A percentile compares a stretch with the other conserved stretches of the same genome.
Evolutionary conservation across 2,888 invertebrate species (phyloP).

Genomic region (Callyntrura guangdongensis): DNA sequence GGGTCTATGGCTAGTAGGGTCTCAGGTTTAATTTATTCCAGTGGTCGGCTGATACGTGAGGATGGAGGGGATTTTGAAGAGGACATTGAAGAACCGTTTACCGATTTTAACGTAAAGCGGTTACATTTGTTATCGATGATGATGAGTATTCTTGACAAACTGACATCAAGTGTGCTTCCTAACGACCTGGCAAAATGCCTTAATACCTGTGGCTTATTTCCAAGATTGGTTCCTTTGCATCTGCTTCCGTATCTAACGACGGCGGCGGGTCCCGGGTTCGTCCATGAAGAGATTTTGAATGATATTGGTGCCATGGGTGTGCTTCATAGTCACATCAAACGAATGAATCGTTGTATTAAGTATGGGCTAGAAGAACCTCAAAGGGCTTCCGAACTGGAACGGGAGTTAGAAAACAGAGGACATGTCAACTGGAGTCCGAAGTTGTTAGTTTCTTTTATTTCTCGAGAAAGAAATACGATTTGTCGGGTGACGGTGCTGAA

Average conservation of each 20-base stretch:
- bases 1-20: not conserved
- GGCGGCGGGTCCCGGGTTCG: not conserved
- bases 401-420: constrained; percentile 22
- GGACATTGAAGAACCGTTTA: too few species aligned
- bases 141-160: not conserved
- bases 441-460: constrained; percentile 58
- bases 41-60: not conserved
- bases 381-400: constrained; percentile 52
- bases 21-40: not conserved
- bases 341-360: constrained; percentile 52
- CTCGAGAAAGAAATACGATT: constrained; percentile 57
- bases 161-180: constrained; percentile 19
- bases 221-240: constrained; percentile 45
- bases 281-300: not conserved
- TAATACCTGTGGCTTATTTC: constrained; percentile 56
- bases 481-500: constrained; percentile 81
- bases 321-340: constrained; percentile 59
- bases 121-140: not conserved
- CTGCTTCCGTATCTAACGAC: too few species aligned
- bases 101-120: not conserved
- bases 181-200: not conserved
- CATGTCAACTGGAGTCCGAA: constrained; percentile 77
- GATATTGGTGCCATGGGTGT: constrained; percentile 62
- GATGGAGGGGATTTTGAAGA: not conserved
- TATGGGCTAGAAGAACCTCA: not conserved